Base-by-base conservation (phyloP, 1,140 invertebrate genomes). In the Spodoptera frugiperda region DNA sequence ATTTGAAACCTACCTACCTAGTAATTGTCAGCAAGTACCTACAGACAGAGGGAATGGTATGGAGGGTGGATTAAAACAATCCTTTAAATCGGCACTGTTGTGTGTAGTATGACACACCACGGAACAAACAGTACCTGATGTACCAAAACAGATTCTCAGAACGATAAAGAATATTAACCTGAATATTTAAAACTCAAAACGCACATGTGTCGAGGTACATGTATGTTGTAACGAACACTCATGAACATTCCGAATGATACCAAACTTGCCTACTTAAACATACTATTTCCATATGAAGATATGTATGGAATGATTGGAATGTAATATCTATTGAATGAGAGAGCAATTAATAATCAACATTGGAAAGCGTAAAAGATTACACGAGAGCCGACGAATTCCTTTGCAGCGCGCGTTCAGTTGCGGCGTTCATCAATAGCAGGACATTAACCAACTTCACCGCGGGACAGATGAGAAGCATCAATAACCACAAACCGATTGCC, bases 321-420 rank as follows among this genome's bases (percentile, higher is more conserved):
- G 82, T 79, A 84, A 82, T 84, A 85, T 83, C 81, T 86, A 81
- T 84, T 84, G 84, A 86, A 84, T 82, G 78, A 87, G 77, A 80
- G 83, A 83, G 81, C 84, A 86, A 88, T 87, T 86, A 88, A 86
- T 86, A 88, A 87, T 85, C 87, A 84, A 86, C 82, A 85, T 84
- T 84, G 73, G 86, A 87, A 87, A 87, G 86, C 86, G 86, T 87
- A 83, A 84, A 87, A 84, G 82, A 85, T 89, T 87, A 83, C 83
- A 87, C 80, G 75, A 82, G 75, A 86, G 82, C 81, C 83, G 83
- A 83, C 78, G 80, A 82, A 84, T 84, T 87, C 81, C 77, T 79
- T 30, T 71, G 78, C 74, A 71, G 70, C 77, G 57, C n/a, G 59
- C 21, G 46, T 67, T 75, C 65, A 70, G 72, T 68, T 55, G 63